These are phyloP conservation scores for Acrocephalus scirpaceus DNA, from an alignment of 2,797 vertebrate genomes.

Conservation along the genomic window DNA sequence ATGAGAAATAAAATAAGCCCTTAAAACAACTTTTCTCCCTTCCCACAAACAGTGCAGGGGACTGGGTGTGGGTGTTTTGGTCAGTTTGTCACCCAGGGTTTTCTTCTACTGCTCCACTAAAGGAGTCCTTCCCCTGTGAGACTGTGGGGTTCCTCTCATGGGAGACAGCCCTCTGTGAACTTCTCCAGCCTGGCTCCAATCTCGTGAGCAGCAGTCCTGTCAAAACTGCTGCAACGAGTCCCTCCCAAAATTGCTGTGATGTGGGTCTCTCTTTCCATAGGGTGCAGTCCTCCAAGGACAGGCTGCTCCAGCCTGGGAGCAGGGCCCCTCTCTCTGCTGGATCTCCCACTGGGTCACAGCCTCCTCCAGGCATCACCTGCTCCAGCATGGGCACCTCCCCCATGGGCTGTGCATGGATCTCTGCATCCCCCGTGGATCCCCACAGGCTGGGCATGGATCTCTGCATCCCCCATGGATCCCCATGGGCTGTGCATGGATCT, in stretches of 20 bases:
- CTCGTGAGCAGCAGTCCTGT: rapidly evolving
- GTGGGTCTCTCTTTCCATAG: not conserved
- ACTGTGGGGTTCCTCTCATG: rapidly evolving
- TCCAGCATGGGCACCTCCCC: not conserved
- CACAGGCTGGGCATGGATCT: too few relatives aligned
- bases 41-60: rapidly evolving
- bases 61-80: not conserved
- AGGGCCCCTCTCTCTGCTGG: too few relatives aligned
- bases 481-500: too few relatives aligned
- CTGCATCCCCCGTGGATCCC: too few relatives aligned
- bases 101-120: not conserved
- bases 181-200: not conserved
- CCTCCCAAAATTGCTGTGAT: rapidly evolving
- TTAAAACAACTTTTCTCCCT: not conserved
- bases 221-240: not conserved
- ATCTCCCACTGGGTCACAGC: not conserved
- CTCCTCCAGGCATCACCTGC: not conserved
- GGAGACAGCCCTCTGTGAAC: rapidly evolving
- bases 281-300: not conserved
- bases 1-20: not conserved
- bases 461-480: too few relatives aligned
- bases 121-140: too few relatives aligned
- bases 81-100: rapidly evolving
- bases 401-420: too few relatives aligned
- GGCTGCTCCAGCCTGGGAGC: not conserved